Conservation (phyloP, 2,888 invertebrate genomes). For the Cancer borealis region DNA sequence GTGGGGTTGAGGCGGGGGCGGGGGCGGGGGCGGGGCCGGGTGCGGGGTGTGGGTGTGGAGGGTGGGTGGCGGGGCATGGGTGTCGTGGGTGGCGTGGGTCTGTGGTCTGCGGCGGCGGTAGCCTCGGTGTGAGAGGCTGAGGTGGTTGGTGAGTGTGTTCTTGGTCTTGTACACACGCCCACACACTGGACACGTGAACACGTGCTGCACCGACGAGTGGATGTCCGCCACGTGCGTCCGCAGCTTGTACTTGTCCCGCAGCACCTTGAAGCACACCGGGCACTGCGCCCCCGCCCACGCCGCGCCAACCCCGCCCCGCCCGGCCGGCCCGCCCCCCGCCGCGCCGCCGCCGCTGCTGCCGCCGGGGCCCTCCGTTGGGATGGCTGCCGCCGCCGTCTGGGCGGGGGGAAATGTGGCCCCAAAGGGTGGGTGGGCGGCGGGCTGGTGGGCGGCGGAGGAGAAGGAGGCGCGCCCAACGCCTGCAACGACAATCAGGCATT, state of each 20-base stretch:
- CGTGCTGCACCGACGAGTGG: constrained; percentile 95
- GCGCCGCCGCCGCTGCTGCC: constrained; percentile 39
- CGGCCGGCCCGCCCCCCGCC: constrained; percentile 39
- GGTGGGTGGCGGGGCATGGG: background rate
- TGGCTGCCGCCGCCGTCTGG: constrained; percentile 42
- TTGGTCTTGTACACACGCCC: constrained; percentile 77
- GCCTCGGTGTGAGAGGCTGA: constrained; percentile 78
- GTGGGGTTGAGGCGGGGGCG: background rate
- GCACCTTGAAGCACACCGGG: constrained; percentile 95
- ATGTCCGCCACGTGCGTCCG: constrained; percentile 97
- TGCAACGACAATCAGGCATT: constrained; percentile 73
- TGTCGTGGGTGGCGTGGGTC: constrained; percentile 14
- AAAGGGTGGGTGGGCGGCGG: constrained; percentile 56
- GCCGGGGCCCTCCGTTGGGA: constrained; percentile 42
- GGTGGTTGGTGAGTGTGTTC: constrained; percentile 76
- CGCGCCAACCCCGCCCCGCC: constrained; percentile 34
- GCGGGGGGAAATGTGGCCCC: constrained; percentile 60
- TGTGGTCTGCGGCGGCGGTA: constrained; percentile 62
- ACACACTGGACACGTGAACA: constrained; percentile 79
- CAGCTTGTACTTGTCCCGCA: constrained; percentile 95
- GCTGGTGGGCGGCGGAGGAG: constrained; percentile 54
- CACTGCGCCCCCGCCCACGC: constrained; percentile 85
- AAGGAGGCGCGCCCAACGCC: constrained; percentile 64
- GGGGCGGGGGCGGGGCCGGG: background rate
- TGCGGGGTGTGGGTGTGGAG: background rate